Conservation (phyloP, 2,888 invertebrate genomes). For the Oscheius sp. region DNA sequence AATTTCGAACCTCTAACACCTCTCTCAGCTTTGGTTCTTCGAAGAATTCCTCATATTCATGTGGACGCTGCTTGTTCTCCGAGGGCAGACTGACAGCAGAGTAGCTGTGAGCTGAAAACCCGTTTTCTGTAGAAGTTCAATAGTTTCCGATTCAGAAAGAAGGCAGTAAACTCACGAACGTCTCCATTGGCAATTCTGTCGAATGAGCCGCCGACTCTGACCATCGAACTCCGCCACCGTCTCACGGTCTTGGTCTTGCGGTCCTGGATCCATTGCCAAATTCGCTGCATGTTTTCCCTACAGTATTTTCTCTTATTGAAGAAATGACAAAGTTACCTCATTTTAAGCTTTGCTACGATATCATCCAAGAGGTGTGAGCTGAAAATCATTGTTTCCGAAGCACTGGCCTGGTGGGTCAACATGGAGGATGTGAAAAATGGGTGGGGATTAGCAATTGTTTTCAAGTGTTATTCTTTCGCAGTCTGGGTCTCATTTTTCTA, state of each 20-base stretch:
- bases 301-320: too few relatives aligned
- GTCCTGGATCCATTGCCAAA: conserved; percentile 68
- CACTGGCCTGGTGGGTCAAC: not conserved
- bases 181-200: conserved; percentile 29
- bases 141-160: too few relatives aligned
- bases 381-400: not conserved
- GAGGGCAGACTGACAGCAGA: conserved; percentile 27
- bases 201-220: conserved; percentile 36
- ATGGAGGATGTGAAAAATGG: not conserved
- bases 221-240: conserved; percentile 57
- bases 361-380: too few relatives aligned
- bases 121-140: too few relatives aligned
- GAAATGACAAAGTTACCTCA: not conserved
- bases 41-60: conserved; percentile 54
- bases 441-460: not conserved
- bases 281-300: conserved; percentile 54
- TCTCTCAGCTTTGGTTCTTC: conserved; percentile 51
- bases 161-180: conserved; percentile 13
- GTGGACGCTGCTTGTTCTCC: not conserved
- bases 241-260: conserved; percentile 64
- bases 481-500: too few relatives aligned
- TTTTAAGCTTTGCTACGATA: conserved; percentile 2
- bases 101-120: conserved; percentile 23
- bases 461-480: not conserved
- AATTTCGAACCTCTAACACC: conserved; percentile 42